These are phyloP conservation scores for Sminthurides aquaticus DNA, from an alignment of 2,888 invertebrate species.

Conservation along the genomic window DNA sequence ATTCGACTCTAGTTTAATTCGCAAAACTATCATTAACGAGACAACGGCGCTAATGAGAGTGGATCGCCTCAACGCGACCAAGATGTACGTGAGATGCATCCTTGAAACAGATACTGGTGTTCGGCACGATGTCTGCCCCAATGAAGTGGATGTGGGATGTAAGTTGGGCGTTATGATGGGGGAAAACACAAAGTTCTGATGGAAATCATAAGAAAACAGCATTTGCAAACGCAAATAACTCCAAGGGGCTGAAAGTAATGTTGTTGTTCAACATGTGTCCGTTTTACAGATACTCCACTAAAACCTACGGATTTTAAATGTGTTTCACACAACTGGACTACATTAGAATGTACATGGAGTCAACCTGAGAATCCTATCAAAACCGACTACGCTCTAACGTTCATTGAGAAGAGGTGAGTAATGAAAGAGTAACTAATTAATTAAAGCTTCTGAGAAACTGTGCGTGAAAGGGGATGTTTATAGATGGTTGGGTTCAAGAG, in stretches of 20 bases:
- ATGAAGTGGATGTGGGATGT: slow-evolving; percentile 55
- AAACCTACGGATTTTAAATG: slow-evolving; percentile 64
- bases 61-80: slow-evolving; percentile 52
- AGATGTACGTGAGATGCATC: slow-evolving; percentile 49
- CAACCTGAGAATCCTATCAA: slow-evolving; percentile 51
- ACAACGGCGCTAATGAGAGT: slow-evolving; percentile 58
- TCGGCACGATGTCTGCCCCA: slow-evolving; percentile 50
- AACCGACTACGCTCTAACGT: slow-evolving; percentile 54
- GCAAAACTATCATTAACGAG: slow-evolving; percentile 54
- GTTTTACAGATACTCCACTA: slow-evolving; percentile 54
- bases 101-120: slow-evolving; percentile 11
- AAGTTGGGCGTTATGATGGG: slow-evolving; percentile 47
- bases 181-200: too few species aligned
- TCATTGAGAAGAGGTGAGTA: slow-evolving; percentile 1
- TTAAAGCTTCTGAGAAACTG: too few species aligned
- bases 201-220: neutral
- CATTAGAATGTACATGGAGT: slow-evolving; percentile 67
- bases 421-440: neutral
- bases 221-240: neutral
- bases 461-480: neutral
- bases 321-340: slow-evolving; percentile 63
- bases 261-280: too few species aligned
- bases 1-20: slow-evolving; percentile 23
- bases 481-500: too few species aligned
- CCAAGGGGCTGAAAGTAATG: too few species aligned